phyloP scores from a whole-genome alignment of 2,888 invertebrate species.

The Matsumyia berberina region DNA sequence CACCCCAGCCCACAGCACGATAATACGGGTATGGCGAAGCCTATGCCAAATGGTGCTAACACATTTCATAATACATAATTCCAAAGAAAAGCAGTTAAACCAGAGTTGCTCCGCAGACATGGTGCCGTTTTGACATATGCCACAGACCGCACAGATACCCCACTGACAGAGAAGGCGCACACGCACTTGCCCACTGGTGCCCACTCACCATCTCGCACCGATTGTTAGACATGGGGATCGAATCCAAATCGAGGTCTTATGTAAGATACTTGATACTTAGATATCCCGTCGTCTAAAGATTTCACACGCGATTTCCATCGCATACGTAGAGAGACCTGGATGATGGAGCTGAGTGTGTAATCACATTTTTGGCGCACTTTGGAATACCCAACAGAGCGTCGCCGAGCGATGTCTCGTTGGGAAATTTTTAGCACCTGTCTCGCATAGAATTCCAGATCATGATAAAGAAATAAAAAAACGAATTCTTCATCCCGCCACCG shows the following conservation, averaged over 20 bases:
- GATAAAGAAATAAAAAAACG: slow-evolving; percentile 19
- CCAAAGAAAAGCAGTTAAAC: slow-evolving; percentile 35
- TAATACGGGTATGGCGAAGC: no score
- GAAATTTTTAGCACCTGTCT: slow-evolving; percentile 26
- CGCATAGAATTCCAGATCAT: slow-evolving; percentile 34
- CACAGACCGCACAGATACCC: slow-evolving; percentile 1
- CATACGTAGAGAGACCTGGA: slow-evolving; percentile 17
- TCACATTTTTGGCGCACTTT: slow-evolving; percentile 24
- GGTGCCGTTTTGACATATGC: slow-evolving; percentile 45
- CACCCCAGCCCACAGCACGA: not conserved
- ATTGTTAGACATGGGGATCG: slow-evolving; percentile 21
- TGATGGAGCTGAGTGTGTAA: not conserved
- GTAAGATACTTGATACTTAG: slow-evolving; percentile 40
- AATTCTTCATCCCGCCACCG: slow-evolving; percentile 27
- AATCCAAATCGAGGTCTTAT: slow-evolving; percentile 61
- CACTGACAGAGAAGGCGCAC: slow-evolving; percentile 43
- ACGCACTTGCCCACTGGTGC: slow-evolving; percentile 35
- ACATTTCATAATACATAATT: slow-evolving; percentile 38
- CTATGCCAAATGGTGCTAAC: not conserved
- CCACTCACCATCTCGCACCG: slow-evolving; percentile 47
- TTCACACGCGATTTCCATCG: slow-evolving; percentile 36
- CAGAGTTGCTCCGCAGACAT: slow-evolving; percentile 13
- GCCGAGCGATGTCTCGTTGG: slow-evolving; percentile 24
- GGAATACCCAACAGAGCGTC: slow-evolving; percentile 34
- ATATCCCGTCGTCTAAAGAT: slow-evolving; percentile 22